Conservation (phyloP, 2,888 invertebrate species). For the Himalopsyche tibetana region DNA sequence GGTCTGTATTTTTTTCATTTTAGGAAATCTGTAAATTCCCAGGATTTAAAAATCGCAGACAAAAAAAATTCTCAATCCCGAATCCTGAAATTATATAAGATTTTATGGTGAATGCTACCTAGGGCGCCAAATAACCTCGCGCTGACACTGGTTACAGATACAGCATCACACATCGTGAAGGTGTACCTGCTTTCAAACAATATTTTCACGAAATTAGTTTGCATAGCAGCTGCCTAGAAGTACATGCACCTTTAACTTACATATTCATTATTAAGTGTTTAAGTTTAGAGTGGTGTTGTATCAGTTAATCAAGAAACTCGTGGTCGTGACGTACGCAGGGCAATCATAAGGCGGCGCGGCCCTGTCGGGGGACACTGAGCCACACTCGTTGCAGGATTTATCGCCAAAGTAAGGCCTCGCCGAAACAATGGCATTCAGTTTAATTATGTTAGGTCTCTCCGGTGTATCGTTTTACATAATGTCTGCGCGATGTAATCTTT, state of each 20-base stretch:
- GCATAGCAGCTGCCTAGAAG: slow-evolving; percentile 35
- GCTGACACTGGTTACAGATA: no score
- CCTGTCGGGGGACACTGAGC: slow-evolving; percentile 47
- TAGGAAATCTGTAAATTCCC: no score
- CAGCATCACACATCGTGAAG: slow-evolving; percentile 7
- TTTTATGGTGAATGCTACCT: no score
- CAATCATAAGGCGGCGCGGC: slow-evolving; percentile 49
- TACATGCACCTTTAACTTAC: slow-evolving; percentile 32
- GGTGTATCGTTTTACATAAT: slow-evolving; percentile 65
- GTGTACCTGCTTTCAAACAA: slow-evolving; percentile 12
- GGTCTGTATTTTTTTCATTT: no score
- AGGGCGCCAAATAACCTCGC: no score
- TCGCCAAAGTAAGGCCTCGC: slow-evolving; percentile 57
- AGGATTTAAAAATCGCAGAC: no score
- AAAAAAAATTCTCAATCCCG: no score
- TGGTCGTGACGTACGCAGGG: slow-evolving; percentile 47
- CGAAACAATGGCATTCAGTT: slow-evolving; percentile 64
- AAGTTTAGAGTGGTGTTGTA: slow-evolving; percentile 43
- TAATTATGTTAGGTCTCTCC: slow-evolving; percentile 65
- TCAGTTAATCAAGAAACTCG: slow-evolving; percentile 42
- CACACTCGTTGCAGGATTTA: slow-evolving; percentile 53
- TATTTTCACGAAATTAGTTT: neutral
- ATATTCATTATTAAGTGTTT: slow-evolving; percentile 43
- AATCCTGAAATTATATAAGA: no score
- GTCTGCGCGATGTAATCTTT: slow-evolving; percentile 64